These are phyloP conservation scores for Ochotona princeps DNA, from an alignment of 2,113 vertebrate species.

Conservation along the genomic window DNA sequence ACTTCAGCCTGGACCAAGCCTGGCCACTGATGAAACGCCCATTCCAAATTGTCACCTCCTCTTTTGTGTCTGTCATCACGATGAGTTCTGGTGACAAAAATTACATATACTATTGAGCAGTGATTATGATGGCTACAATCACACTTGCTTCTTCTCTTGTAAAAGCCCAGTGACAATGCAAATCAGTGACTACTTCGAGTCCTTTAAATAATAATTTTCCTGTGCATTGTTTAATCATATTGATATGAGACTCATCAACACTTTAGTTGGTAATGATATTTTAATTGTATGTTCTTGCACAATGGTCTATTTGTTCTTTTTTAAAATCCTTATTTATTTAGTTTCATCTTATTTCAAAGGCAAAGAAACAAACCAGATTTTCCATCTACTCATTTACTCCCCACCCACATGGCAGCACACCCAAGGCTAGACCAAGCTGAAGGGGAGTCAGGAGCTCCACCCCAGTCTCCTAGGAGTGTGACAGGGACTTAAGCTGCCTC, in stretches of 20 bases:
- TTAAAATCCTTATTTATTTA: no score
- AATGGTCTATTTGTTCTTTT: not conserved
- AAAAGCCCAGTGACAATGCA: not conserved
- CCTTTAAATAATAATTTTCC: slow-evolving; percentile 7
- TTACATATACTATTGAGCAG: not conserved
- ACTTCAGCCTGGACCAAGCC: no score
- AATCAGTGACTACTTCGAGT: not conserved
- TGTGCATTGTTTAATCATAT: not conserved
- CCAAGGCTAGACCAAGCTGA: no score
- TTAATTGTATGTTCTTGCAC: not conserved
- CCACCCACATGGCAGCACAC: no score
- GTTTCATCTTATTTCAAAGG: no score
- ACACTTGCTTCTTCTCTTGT: not conserved
- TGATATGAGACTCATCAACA: not conserved
- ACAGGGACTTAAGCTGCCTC: no score
- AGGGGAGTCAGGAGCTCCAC: no score
- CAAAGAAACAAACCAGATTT: no score
- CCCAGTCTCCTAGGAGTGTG: no score
- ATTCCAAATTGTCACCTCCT: not conserved
- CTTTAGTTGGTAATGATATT: slow-evolving; percentile 30
- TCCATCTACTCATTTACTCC: no score
- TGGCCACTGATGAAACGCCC: not conserved
- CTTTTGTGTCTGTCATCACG: not conserved
- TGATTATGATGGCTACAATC: not conserved
- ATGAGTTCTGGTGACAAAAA: not conserved